Evolutionary conservation across 2,888 invertebrate genomes (phyloP), one percentile per base, ranked within the genome.

Genomic region (Rotaria magnacalcarata): DNA sequence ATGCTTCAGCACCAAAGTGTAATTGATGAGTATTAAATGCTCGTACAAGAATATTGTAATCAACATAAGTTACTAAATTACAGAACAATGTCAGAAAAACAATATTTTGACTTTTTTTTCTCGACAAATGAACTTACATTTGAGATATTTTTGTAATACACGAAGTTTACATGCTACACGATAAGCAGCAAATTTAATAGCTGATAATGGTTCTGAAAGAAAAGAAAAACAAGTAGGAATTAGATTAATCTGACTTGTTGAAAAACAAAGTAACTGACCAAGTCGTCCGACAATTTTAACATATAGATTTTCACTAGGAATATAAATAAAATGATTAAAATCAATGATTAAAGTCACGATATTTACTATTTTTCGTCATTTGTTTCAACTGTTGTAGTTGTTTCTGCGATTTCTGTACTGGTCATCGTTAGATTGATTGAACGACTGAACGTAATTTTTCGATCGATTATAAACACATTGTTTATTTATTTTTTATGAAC

Each of bases 111-210:
- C 24, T 56, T 24, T 56, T 7, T 67, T 67, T 34, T n/a, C 16
- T n/a, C 34, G 34, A 10, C 27, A 10, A 3, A 34, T 34, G 5
- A 34, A 90, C 91, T 90, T 89, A 92, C 92, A 93, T 92, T 94
- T 94, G 87, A 98, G 92, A 89, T 95, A 94, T 91, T 97, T 97
- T 92, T 99, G 99, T 88, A 99, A 94, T 41, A 96, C 94, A 88
- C 99, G 93, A 86, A 99, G 93, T 91, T 99, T 99, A 93, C 99
- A 94, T 85, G 97, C 97, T 21, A 98, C 99, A 89, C 99, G 93
- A 92, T 99, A 99, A 80, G 98, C 99, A 27, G 97, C 97, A 92
- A 97, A 99, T 87, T 96, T 94, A 85, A 99, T 96, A n/a, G 43
- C 10, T 47, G 80, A 47, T n/a, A 80, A 14, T 47, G 80, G 80